Evolutionary conservation across 1,140 invertebrate species (phyloP).

Genomic region (Armadillidium nasatum): DNA sequence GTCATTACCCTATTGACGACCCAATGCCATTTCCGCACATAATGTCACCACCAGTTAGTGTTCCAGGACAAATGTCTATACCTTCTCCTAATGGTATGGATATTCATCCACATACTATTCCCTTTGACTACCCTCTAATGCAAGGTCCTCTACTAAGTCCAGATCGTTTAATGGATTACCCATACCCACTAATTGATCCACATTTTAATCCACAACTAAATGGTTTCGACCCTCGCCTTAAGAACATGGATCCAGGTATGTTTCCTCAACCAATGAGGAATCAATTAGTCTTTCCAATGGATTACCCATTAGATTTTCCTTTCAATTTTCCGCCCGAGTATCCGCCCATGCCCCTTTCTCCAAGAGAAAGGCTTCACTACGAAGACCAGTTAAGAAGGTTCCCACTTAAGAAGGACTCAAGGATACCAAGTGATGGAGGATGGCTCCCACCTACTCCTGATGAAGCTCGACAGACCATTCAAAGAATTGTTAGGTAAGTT

Average conservation of each 20-base stretch:
- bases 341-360: background rate
- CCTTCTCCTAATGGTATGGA: background rate
- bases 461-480: background rate
- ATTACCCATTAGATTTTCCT: background rate
- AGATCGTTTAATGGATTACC: background rate
- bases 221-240: conserved; percentile 1
- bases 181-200: background rate
- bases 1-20: background rate
- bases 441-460: background rate
- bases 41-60: background rate
- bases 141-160: background rate
- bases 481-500: conserved; percentile 2
- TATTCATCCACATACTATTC: background rate
- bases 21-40: background rate
- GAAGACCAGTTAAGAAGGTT: background rate
- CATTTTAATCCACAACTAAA: background rate
- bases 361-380: background rate
- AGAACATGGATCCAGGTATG: background rate
- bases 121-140: background rate
- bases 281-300: background rate
- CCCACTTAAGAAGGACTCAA: background rate
- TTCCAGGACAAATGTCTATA: background rate
- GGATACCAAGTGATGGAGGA: background rate
- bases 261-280: background rate
- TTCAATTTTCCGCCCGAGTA: background rate